These are phyloP conservation scores for Orthonyx spaldingii DNA, from an alignment of 2,113 vertebrate species.

Conservation along the genomic window DNA sequence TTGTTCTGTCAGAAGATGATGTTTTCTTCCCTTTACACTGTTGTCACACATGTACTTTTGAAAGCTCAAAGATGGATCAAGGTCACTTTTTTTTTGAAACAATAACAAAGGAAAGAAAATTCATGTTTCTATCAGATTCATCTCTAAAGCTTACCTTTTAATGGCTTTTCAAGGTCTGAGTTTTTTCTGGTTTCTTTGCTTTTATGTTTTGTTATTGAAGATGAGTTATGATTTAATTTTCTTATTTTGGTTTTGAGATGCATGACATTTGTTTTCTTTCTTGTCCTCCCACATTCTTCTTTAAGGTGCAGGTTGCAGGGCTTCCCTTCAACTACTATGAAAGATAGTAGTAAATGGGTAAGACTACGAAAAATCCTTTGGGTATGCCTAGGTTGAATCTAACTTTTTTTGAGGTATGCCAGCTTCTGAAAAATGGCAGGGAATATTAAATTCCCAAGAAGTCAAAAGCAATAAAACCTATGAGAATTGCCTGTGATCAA, in stretches of 20 bases:
- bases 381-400: not conserved
- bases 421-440: not conserved
- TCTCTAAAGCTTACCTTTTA: not conserved
- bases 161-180: not conserved
- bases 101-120: not conserved
- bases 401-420: not conserved
- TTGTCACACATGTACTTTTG: not conserved
- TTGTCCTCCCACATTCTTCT: not conserved
- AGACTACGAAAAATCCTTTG: not conserved
- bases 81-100: not conserved
- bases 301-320: not conserved
- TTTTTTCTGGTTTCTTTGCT: not conserved
- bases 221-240: not conserved
- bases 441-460: not conserved
- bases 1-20: not conserved
- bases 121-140: not conserved
- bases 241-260: not conserved
- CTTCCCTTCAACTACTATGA: not conserved
- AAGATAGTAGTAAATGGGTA: not conserved
- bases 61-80: not conserved
- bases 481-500: not conserved
- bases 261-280: not conserved
- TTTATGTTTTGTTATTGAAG: not conserved
- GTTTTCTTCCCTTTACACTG: not conserved
- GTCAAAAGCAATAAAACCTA: not conserved